phyloP scores from a whole-genome alignment of 1,140 invertebrate species.

The Wasmannia auropunctata region DNA sequence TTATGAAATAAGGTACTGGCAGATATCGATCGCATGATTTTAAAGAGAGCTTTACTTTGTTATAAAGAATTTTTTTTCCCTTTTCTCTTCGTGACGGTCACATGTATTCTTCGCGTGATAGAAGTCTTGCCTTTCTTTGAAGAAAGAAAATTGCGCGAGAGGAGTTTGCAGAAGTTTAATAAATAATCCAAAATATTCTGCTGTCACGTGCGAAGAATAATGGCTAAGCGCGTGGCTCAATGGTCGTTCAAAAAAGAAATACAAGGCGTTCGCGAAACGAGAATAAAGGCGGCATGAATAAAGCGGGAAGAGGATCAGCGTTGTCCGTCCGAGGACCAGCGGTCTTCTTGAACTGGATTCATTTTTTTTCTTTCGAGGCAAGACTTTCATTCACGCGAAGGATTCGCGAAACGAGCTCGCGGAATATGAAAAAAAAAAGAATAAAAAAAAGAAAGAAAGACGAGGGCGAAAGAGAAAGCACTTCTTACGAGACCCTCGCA shows the following conservation, averaged over 20 bases:
- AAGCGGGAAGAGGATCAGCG: conserved; percentile 34
- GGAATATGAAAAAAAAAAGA: conserved; percentile 56
- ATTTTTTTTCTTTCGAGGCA: conserved; percentile 52
- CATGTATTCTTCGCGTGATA: background rate
- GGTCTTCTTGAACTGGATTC: conserved; percentile 61
- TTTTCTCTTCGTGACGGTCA: background rate
- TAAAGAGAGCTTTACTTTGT: background rate
- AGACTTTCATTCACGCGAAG: conserved; percentile 68
- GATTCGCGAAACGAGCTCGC: conserved; percentile 40
- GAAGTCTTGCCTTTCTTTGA: background rate
- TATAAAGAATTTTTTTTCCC: background rate
- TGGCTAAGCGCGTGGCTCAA: conserved; percentile 27
- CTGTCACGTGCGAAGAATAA: conserved; percentile 62
- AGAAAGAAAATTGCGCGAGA: background rate
- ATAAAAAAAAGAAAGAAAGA: conserved; percentile 17
- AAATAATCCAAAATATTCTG: conserved; percentile 64
- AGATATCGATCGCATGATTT: background rate
- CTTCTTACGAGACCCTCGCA: conserved; percentile 63
- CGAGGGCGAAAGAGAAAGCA: conserved; percentile 25
- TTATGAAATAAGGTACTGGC: background rate
- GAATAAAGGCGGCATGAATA: conserved; percentile 3
- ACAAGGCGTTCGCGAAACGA: conserved; percentile 1
- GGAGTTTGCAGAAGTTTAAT: conserved; percentile 50
- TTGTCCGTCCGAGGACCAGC: conserved; percentile 56
- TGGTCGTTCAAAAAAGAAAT: conserved; percentile 34